Conservation (phyloP, 2,113 vertebrate genomes). For the Melanocharis versteri region DNA sequence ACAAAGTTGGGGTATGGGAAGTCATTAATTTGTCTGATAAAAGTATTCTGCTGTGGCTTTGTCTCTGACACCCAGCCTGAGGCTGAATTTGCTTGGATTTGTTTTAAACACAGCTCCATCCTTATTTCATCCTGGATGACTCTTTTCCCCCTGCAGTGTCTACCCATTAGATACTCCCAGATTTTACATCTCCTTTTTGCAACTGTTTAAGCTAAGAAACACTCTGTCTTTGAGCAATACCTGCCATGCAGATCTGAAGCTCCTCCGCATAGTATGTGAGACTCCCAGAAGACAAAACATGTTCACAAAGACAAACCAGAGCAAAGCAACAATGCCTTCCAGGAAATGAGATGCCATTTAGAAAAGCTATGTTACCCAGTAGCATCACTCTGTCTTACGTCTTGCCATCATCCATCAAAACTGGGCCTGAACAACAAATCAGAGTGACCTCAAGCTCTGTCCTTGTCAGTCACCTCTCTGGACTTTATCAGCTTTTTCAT, state of each 20-base stretch:
- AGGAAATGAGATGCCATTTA: not conserved
- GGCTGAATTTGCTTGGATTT: not conserved
- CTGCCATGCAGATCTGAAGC: not conserved
- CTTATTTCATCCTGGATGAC: not conserved
- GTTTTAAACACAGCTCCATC: not conserved
- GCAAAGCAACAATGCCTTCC: not conserved
- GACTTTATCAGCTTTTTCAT: not conserved
- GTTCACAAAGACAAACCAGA: not conserved
- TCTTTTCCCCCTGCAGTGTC: not conserved
- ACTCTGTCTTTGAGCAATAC: not conserved
- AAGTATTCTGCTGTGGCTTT: not conserved
- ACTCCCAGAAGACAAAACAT: not conserved
- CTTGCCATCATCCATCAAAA: not conserved
- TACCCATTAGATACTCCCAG: not conserved
- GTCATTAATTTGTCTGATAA: not conserved
- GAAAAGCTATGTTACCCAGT: not conserved
- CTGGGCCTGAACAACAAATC: not conserved
- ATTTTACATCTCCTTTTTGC: not conserved
- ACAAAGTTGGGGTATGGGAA: not conserved
- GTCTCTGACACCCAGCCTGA: not conserved
- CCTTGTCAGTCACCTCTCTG: not conserved
- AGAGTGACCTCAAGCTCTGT: not conserved
- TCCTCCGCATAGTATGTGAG: not conserved
- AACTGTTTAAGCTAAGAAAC: not conserved
- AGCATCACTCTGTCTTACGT: not conserved